Percentiles rank a stretch among this genome's conserved stretches.
phyloP scores from a whole-genome alignment of 1,140 invertebrate species.

The Drosophila burlai region DNA sequence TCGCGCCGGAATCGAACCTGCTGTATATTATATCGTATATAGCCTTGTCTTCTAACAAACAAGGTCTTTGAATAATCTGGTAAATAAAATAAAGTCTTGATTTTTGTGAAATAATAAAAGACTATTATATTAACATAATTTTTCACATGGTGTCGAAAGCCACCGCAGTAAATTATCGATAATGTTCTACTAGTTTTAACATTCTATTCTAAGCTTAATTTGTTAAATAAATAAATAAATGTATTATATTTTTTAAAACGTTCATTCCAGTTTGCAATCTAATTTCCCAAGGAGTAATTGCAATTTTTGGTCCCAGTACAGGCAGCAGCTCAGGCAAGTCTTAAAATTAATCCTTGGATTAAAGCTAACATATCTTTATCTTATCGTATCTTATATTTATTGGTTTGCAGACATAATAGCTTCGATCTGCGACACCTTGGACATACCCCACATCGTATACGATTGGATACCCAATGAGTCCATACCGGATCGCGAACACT shows the following conservation, averaged over 20 bases:
- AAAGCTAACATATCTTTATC: too few relatives aligned
- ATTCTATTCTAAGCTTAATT: too few relatives aligned
- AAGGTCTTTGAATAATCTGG: too few relatives aligned
- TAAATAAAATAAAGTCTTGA: too few relatives aligned
- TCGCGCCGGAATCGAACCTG: too few relatives aligned
- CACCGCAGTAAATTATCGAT: too few relatives aligned
- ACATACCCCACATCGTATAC: constrained; percentile 90
- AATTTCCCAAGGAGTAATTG: constrained; percentile 89
- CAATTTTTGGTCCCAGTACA: constrained; percentile 92
- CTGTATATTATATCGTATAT: too few relatives aligned
- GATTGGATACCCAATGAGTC: constrained; percentile 89
- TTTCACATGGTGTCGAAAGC: too few relatives aligned
- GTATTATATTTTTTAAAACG: background rate
- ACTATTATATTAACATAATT: background rate
- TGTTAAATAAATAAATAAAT: too few relatives aligned
- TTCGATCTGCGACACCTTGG: constrained; percentile 89
- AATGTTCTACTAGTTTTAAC: too few relatives aligned
- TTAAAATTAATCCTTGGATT: background rate
- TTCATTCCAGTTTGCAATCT: constrained; percentile 86
- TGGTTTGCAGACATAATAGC: constrained; percentile 87
- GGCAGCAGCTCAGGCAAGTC: constrained; percentile 87
- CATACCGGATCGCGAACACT: constrained; percentile 86
- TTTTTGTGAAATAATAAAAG: background rate
- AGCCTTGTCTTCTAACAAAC: too few relatives aligned
- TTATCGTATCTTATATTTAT: too few relatives aligned